These are phyloP conservation scores for Plagodis pulveraria DNA, from an alignment of 2,888 invertebrate genomes.

Conservation along the genomic window DNA sequence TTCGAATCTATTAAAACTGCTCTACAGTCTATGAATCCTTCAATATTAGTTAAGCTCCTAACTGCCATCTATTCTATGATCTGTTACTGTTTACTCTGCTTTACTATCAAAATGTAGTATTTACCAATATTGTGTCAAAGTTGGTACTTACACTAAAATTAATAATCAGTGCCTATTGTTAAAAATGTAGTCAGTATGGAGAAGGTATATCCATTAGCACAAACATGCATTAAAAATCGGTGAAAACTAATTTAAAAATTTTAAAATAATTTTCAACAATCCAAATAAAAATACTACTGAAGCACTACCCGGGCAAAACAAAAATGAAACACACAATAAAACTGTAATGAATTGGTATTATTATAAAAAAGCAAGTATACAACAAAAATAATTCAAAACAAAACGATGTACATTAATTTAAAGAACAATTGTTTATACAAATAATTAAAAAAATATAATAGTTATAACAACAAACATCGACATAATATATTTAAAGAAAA, in stretches of 20 bases:
- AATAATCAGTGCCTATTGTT: too few relatives aligned
- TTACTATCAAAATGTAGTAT: too few relatives aligned
- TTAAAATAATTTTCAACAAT: constrained; percentile 57
- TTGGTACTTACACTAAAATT: too few relatives aligned
- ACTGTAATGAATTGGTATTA: constrained; percentile 90
- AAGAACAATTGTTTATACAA: constrained; percentile 90
- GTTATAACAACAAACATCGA: constrained; percentile 86
- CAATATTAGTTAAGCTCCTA: too few relatives aligned
- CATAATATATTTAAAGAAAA: constrained; percentile 85
- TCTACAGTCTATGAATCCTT: too few relatives aligned
- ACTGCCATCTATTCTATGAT: too few relatives aligned
- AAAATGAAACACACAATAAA: constrained; percentile 87
- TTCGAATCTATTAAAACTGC: too few relatives aligned
- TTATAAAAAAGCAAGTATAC: constrained; percentile 90
- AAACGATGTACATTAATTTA: constrained; percentile 91
- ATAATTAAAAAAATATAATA: constrained; percentile 88
- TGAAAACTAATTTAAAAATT: constrained; percentile 56
- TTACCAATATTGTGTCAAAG: too few relatives aligned
- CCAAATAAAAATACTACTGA: constrained; percentile 50
- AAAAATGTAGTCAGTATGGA: too few relatives aligned
- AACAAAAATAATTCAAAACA: constrained; percentile 91
- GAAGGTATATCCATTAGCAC: constrained; percentile 64
- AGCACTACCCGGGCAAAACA: constrained; percentile 75
- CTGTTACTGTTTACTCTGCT: too few relatives aligned
- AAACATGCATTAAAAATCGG: constrained; percentile 60